A percentile compares a stretch with the other conserved stretches of the same genome.
Conservation (phyloP, 2,113 vertebrate species). For the Bubalus kerabau region DNA sequence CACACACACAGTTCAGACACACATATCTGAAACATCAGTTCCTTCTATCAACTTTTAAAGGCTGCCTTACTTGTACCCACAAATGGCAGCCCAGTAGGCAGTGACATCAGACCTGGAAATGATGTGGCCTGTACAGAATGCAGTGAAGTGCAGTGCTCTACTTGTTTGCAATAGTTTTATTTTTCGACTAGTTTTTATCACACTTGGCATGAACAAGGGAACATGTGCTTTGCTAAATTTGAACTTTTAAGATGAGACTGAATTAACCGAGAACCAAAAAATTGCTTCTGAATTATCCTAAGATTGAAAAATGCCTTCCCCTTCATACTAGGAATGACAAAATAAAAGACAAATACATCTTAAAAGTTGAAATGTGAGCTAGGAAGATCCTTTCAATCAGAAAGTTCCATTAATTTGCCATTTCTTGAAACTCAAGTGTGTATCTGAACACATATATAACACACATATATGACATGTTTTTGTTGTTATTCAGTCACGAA, state of each 20-base stretch:
- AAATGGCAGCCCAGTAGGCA: conserved; percentile 51
- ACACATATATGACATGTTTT: background rate
- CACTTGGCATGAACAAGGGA: conserved; percentile 71
- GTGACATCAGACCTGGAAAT: conserved; percentile 52
- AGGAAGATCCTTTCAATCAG: conserved; percentile 36
- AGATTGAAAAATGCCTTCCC: conserved; percentile 72
- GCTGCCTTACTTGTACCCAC: conserved; percentile 16
- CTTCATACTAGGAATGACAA: conserved; percentile 53
- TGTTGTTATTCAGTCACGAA: background rate
- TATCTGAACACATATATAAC: background rate
- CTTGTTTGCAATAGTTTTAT: conserved; percentile 74
- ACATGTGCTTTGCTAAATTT: conserved; percentile 74
- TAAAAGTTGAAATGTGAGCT: conserved; percentile 62
- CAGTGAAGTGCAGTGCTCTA: conserved; percentile 72
- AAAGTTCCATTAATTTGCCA: conserved; percentile 36
- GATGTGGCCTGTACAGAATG: conserved; percentile 48
- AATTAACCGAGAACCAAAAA: conserved; percentile 73
- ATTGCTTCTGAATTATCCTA: conserved; percentile 69
- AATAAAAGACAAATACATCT: conserved; percentile 69
- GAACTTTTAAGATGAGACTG: conserved; percentile 75
- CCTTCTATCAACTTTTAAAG: conserved; percentile 27
- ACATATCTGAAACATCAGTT: background rate
- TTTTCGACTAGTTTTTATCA: conserved; percentile 75
- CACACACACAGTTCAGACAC: background rate
- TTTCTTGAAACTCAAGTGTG: conserved; percentile 43